phyloP scores from a whole-genome alignment of 1,140 invertebrate species.

The Hirudo medicinalis region DNA sequence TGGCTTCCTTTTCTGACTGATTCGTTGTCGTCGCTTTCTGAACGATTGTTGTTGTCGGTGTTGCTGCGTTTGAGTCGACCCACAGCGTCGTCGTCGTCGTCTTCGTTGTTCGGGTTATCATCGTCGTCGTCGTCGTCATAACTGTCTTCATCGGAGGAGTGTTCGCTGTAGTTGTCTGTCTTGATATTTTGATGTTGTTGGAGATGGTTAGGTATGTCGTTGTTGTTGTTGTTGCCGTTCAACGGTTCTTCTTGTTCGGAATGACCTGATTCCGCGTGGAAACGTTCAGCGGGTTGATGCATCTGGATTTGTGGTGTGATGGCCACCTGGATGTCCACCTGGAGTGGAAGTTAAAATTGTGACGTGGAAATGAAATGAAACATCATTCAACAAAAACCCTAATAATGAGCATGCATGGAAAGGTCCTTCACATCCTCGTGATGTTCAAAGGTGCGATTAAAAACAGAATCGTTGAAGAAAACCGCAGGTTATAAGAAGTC shows the following conservation, averaged over 20 bases:
- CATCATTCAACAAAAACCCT: too few species aligned
- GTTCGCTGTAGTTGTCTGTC: background rate
- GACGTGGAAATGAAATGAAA: too few species aligned
- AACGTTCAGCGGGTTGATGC: too few species aligned
- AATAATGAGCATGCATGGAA: too few species aligned
- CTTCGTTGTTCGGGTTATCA: background rate
- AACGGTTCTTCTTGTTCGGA: background rate
- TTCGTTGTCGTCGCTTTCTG: background rate
- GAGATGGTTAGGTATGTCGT: background rate
- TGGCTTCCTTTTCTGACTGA: too few species aligned
- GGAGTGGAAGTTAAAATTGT: too few species aligned
- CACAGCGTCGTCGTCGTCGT: background rate
- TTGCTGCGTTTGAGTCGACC: background rate
- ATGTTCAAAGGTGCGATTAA: too few species aligned
- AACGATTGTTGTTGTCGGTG: conserved; percentile 12
- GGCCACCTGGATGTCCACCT: too few species aligned
- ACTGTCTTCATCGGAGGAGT: background rate
- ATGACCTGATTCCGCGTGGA: background rate
- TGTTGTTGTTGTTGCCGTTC: conserved; percentile 1
- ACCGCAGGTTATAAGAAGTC: too few species aligned
- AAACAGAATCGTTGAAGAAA: too few species aligned
- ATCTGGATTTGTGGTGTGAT: too few species aligned
- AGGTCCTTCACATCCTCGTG: too few species aligned
- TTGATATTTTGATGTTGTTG: background rate
- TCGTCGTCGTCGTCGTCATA: background rate